Conservation (phyloP, 2,113 vertebrate genomes). For the Hepsetus odoe region DNA sequence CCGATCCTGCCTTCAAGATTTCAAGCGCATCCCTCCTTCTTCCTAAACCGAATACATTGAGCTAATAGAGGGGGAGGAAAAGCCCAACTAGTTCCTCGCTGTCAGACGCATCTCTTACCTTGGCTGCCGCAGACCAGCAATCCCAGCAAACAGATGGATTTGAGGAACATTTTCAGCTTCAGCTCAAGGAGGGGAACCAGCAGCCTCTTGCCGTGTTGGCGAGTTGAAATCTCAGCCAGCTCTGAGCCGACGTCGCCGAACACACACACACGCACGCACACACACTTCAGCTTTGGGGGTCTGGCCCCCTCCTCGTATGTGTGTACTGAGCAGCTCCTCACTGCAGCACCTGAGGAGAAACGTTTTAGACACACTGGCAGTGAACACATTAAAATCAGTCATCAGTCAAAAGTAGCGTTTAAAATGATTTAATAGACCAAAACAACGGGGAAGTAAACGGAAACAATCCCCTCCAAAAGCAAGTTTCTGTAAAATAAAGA, state of each 20-base stretch:
- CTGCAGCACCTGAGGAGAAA: conserved; percentile 26
- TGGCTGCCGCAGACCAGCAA: conserved; percentile 76
- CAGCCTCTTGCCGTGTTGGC: conserved; percentile 60
- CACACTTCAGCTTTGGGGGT: conserved; percentile 47
- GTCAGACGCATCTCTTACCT: conserved; percentile 65
- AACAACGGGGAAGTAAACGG: no score
- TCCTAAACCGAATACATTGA: conserved; percentile 24
- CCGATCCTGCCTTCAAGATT: conserved; percentile 22
- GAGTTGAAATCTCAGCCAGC: conserved; percentile 48
- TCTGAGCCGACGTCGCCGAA: conserved; percentile 56
- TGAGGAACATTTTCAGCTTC: conserved; percentile 68
- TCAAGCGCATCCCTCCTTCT: conserved; percentile 2
- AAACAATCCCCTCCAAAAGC: no score
- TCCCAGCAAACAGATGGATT: conserved; percentile 69
- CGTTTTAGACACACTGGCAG: neutral
- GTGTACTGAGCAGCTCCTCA: conserved; percentile 35
- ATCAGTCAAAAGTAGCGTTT: no score
- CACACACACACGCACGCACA: conserved; percentile 46
- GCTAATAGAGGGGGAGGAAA: conserved; percentile 14
- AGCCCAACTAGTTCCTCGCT: conserved; percentile 69
- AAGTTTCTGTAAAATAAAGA: no score
- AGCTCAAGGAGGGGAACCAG: conserved; percentile 45
- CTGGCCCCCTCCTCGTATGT: neutral
- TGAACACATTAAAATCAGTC: neutral
- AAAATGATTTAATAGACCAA: no score